Evolutionary conservation across 1,140 invertebrate species (phyloP).

Genomic region (Aphaenogaster floridana): DNA sequence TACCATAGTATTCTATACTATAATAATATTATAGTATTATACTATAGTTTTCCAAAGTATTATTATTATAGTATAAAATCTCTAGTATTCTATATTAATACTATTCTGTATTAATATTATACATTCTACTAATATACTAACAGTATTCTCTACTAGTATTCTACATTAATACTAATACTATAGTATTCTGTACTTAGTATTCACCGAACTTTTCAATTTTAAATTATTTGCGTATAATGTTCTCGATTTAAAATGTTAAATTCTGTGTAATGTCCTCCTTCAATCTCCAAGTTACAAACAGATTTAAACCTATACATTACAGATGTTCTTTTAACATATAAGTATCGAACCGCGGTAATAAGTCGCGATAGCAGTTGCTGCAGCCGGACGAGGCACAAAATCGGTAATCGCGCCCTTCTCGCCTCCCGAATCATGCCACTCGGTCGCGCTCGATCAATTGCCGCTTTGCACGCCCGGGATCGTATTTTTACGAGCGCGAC

Average conservation of each 20-base stretch:
- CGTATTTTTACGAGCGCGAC: constrained; percentile 12
- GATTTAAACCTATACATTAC: not conserved
- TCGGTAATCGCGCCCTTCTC: constrained; percentile 11
- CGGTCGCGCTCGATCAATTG: constrained; percentile 33
- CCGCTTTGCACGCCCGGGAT: not conserved
- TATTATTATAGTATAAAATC: too few species aligned
- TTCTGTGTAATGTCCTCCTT: not conserved
- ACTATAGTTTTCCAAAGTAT: too few species aligned
- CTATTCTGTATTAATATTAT: too few species aligned
- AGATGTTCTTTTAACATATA: not conserved
- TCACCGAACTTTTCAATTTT: not conserved
- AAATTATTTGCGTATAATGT: not conserved
- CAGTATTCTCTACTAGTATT: too few species aligned
- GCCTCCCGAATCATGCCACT: constrained; percentile 8
- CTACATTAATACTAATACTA: too few species aligned
- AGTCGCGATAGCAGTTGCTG: not conserved
- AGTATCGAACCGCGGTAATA: not conserved
- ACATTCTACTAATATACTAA: too few species aligned
- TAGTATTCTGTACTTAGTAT: not conserved
- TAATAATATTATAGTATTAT: too few species aligned
- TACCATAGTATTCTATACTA: too few species aligned
- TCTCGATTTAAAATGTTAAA: not conserved
- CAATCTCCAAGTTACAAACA: not conserved
- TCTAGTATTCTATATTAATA: too few species aligned
- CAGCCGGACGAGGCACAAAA: not conserved